Percentiles rank a stretch among this genome's conserved stretches.
Conservation (phyloP, 2,888 invertebrate genomes). For the Labia minor region DNA sequence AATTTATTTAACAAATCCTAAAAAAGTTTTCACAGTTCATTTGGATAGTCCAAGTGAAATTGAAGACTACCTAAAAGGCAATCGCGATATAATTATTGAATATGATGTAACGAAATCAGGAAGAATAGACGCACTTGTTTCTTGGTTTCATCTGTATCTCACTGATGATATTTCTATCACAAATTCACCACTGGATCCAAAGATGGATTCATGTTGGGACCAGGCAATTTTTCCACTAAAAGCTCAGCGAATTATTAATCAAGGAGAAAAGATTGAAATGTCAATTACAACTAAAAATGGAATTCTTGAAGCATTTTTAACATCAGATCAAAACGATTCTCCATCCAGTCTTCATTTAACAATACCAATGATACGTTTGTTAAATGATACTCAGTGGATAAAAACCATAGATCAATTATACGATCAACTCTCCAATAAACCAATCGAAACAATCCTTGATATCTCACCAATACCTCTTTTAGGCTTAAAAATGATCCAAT, state of each 20-base stretch:
- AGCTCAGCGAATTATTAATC: constrained; percentile 34
- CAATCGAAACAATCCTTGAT: constrained; percentile 41
- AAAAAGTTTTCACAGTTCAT: constrained; percentile 46
- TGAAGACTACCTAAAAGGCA: constrained; percentile 34
- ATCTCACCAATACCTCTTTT: constrained; percentile 51
- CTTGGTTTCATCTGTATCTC: constrained; percentile 64
- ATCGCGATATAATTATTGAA: constrained; percentile 31
- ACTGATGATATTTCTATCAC: constrained; percentile 50
- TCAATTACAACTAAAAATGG: constrained; percentile 38
- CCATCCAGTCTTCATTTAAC: not conserved
- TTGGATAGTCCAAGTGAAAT: constrained; percentile 49
- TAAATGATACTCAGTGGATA: constrained; percentile 43
- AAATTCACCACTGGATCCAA: constrained; percentile 42
- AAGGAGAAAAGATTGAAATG: constrained; percentile 34
- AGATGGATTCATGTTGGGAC: constrained; percentile 55
- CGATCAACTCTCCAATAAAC: constrained; percentile 38
- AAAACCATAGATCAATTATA: constrained; percentile 37
- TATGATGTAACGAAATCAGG: constrained; percentile 41
- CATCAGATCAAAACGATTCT: not conserved
- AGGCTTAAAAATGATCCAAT: constrained; percentile 46
- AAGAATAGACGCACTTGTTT: constrained; percentile 50
- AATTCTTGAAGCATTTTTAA: constrained; percentile 32
- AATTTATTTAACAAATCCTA: constrained; percentile 47
- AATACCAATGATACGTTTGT: constrained; percentile 31
- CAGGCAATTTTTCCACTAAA: constrained; percentile 58